Evolutionary conservation across 2,888 invertebrate species (phyloP), one percentile per base, ranked within the genome.

Genomic region (Smittia sp.): DNA sequence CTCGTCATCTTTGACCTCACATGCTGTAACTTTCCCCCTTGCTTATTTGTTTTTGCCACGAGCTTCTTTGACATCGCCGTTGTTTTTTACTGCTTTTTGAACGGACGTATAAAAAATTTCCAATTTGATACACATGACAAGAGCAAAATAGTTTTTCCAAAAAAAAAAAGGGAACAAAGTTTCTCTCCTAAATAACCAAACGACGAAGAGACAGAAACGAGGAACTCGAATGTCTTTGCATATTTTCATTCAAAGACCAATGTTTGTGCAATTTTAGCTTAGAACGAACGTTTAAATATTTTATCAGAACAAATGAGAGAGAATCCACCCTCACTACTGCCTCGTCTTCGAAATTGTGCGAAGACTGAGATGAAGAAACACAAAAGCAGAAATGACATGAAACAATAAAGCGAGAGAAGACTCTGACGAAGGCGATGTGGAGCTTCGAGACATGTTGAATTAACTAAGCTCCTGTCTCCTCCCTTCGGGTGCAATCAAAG

Each of bases 51-150:
- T 58, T n/a, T 58, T 18, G 20, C 58, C 58, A 58, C 20, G 58
- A 58, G 22, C 9, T 58, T 58, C 58, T n/a, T n/a, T n/a, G 32
- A 46, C n/a, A 9, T 52, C 15, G 52, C 4, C 9, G 6, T n/a
- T 52, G 52, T 15, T 52, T n/a, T 52, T 52, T 52, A 52, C 13
- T 18, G 22, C 22, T 58, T 58, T 58, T 22, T 46, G 46, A 46
- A 46, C 2, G 18, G 18, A 58, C n/a, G 22, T 58, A n/a, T n/a
- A 72, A 15, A 70, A 38, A 72, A 72, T 38, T 24, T 62, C 72
- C 58, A 72, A 72, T 72, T 72, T 72, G 72, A 72, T 32, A 72
- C 72, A 72, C 72, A 72, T 72, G 72, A 72, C 72, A 72, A 72
- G 22, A 62, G 72, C 72, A 72, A 72, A 58, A 58, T 58, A 58